Percentiles rank a stretch among this genome's conserved stretches.
phyloP scores from a whole-genome alignment of 2,888 invertebrate species.

The Napeogenes sylphis region DNA sequence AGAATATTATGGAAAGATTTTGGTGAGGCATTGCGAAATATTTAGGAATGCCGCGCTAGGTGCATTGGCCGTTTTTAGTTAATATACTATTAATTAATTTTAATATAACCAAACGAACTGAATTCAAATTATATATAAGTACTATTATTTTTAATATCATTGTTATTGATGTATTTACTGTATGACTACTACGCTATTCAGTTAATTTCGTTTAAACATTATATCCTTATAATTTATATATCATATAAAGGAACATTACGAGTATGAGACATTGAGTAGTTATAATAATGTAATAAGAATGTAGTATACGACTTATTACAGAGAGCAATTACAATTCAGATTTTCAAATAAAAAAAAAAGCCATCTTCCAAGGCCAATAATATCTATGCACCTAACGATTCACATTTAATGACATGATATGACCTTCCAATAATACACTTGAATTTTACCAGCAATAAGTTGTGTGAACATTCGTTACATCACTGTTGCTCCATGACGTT shows the following conservation, averaged over 20 bases:
- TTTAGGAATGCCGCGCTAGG: constrained; percentile 60
- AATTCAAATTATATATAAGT: not conserved
- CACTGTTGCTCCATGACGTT: constrained; percentile 51
- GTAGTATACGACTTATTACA: constrained; percentile 1
- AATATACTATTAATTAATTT: not conserved
- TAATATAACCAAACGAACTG: not conserved
- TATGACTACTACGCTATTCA: not conserved
- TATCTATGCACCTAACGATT: constrained; percentile 67
- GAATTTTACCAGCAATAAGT: constrained; percentile 69
- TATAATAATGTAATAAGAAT: constrained; percentile 1
- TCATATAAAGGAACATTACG: constrained; percentile 5
- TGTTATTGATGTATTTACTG: not conserved
- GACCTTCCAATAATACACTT: constrained; percentile 63
- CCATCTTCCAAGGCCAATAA: constrained; percentile 18
- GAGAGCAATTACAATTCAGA: not conserved
- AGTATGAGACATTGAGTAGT: constrained; percentile 1
- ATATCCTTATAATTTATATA: constrained; percentile 1
- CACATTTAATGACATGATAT: constrained; percentile 60
- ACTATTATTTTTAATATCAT: not conserved
- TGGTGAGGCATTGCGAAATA: constrained; percentile 66
- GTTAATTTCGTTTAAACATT: constrained; percentile 2
- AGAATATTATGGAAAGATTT: constrained; percentile 68
- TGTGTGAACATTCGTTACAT: constrained; percentile 59
- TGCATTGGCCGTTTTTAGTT: constrained; percentile 50
- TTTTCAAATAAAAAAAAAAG: constrained; percentile 15